Base-by-base conservation (phyloP, 1,140 invertebrate species). In the Drosophila oshimai region DNA sequence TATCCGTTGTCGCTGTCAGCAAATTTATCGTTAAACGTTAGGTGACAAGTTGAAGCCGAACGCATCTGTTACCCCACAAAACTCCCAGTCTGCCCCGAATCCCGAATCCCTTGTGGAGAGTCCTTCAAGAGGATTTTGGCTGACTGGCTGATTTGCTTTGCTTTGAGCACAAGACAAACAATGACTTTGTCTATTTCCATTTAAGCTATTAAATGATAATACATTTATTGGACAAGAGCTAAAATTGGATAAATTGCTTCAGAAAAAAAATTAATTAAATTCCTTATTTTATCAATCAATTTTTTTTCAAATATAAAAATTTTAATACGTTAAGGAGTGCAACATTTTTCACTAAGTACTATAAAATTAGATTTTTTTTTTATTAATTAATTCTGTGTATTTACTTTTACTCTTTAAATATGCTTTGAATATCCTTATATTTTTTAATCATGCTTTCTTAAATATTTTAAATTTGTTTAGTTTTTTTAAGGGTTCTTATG, bases 1-100 rank as follows among this genome's bases (percentile, higher is more conserved):
- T 86, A 86, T 86, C 81, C 81, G 81, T 86, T 87, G 81, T 86
- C 68, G 83, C 81, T 86, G 81, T 87, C 81, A 86, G 81, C 81
- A 86, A 86, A 86, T 74, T 86, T 86, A 86, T 77, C 76, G 76
- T 86, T 86, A 86, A 86, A 86, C 73, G 81, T 47, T 86, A 81
- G 76, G 81, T 87, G 81, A 86, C 81, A 86, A 62, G 68, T 49
- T 71, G 67, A 73, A 73, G 68, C 69, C 68, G 29, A 73, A 50
- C 45, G 44, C 42, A 72, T 64, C 68, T 72, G 69, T 47, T 72
- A 31, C 24, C 42, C 22, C 26, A 22, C 12, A 36, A 7, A 68
- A 50, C 26, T 33, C 42, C 41, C 20, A 39, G 18, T 64, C 37
- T 65, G 18, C 17, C 7, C n/a, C n/a, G n/a, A n/a, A n/a, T n/a